Percentiles rank a stretch among this genome's conserved stretches.
Evolutionary conservation across 2,113 vertebrate genomes (phyloP).

Genomic region (Ageneiosus marmoratus): DNA sequence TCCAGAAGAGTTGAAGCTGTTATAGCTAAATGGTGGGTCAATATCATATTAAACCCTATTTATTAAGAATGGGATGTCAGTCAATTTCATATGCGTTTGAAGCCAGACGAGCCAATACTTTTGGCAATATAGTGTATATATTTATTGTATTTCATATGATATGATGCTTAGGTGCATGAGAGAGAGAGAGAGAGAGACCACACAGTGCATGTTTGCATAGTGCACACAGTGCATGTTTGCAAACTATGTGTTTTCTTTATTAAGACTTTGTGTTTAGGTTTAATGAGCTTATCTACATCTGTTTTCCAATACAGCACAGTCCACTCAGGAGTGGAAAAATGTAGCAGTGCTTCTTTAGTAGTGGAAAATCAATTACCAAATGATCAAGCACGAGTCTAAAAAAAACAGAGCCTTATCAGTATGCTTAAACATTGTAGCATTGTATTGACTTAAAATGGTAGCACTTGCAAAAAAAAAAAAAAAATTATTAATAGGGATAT

Average conservation of each 20-base stretch:
- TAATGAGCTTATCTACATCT: conserved; percentile 1
- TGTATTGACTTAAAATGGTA: conserved; percentile 34
- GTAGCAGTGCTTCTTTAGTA: neutral
- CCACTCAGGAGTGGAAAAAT: neutral
- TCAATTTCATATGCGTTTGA: too few species aligned
- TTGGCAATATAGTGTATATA: too few species aligned
- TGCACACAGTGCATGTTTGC: neutral
- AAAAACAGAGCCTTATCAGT: neutral
- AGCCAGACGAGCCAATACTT: too few species aligned
- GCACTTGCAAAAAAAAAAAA: conserved; percentile 25
- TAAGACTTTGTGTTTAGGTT: neutral
- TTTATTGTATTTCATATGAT: neutral
- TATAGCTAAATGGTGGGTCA: too few species aligned
- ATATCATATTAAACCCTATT: too few species aligned
- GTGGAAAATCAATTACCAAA: neutral
- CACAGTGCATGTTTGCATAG: neutral
- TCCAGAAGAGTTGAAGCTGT: too few species aligned
- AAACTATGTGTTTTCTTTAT: neutral
- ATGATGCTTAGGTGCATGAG: neutral
- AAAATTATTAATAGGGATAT: conserved; percentile 52
- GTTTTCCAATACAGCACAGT: conserved; percentile 12
- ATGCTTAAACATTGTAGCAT: neutral
- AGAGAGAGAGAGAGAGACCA: neutral
- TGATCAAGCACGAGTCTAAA: neutral
- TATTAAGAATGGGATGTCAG: too few species aligned